phyloP scores from a whole-genome alignment of 2,797 vertebrate species.

The Chiloscyllium punctatum region DNA sequence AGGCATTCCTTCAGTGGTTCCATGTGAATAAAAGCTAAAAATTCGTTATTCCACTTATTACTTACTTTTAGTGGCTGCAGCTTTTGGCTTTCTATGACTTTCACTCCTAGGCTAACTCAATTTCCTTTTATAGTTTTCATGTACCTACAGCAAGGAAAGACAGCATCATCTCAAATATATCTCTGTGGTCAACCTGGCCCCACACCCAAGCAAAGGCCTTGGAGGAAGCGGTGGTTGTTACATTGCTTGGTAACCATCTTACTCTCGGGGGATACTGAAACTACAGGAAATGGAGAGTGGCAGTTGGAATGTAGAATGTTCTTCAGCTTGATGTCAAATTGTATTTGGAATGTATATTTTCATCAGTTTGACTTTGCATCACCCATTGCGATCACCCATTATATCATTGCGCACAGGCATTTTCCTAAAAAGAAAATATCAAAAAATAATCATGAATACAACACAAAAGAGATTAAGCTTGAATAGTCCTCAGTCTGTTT shows the following conservation, averaged over 20 bases:
- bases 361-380: background rate
- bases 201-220: background rate
- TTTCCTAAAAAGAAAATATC: background rate
- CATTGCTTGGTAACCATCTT: background rate
- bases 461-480: background rate
- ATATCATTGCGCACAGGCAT: background rate
- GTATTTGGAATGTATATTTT: conserved; percentile 4
- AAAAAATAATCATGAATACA: background rate
- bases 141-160: background rate
- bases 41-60: background rate
- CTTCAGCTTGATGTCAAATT: background rate
- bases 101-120: background rate
- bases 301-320: background rate
- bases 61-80: background rate
- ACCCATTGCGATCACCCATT: background rate
- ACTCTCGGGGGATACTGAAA: background rate
- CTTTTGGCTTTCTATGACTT: background rate
- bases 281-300: background rate
- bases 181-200: background rate
- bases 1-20: background rate
- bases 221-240: background rate
- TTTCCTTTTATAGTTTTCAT: background rate
- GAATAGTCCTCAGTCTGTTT: background rate
- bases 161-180: background rate
- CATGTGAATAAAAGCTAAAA: background rate